Conservation (phyloP, 2,113 vertebrate species). For the Serilophus lunatus region DNA sequence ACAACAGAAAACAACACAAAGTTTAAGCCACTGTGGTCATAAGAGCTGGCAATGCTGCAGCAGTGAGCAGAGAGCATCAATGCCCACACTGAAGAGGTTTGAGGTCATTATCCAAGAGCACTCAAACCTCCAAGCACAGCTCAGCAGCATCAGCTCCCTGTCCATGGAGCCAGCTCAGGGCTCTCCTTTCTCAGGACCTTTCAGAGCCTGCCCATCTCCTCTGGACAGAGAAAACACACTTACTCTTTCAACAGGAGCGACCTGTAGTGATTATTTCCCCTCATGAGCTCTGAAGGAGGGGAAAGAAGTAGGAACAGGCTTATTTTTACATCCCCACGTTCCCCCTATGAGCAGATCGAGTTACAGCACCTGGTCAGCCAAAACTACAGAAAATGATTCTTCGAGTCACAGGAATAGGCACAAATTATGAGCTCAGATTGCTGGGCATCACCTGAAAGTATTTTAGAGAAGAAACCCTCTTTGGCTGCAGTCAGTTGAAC, state of each 20-base stretch:
- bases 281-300: neutral
- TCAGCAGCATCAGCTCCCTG: neutral
- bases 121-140: neutral
- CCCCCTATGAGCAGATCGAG: neutral
- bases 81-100: neutral
- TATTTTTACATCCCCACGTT: neutral
- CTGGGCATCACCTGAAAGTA: neutral
- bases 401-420: neutral
- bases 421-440: neutral
- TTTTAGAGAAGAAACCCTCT: neutral
- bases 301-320: fast-evolving
- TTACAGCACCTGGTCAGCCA: neutral
- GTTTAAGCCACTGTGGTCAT: neutral
- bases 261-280: neutral
- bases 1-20: neutral
- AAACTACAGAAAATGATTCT: neutral
- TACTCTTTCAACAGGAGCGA: neutral
- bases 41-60: neutral
- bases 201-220: neutral
- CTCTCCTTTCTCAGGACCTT: neutral
- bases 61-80: neutral
- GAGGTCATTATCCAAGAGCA: neutral
- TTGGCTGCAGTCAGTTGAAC: neutral
- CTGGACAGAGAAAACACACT: neutral
- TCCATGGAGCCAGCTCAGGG: neutral